A percentile compares a stretch with the other conserved stretches of the same genome.
Conservation (phyloP, 2,888 invertebrate species). For the Eilema caniola region DNA sequence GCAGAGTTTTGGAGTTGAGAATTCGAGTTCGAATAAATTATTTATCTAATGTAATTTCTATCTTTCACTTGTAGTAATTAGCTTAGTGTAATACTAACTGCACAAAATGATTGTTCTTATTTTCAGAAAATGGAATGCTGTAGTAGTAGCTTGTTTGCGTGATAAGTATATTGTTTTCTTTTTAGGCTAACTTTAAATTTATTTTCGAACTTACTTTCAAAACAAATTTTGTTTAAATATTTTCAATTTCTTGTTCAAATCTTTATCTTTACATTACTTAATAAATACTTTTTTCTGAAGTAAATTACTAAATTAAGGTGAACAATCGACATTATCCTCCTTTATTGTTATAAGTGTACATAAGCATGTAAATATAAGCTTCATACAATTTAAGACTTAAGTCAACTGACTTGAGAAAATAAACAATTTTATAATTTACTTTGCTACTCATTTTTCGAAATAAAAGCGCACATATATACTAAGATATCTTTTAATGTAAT, state of each 20-base stretch:
- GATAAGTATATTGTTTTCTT: slow-evolving; percentile 13
- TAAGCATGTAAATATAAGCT: neutral
- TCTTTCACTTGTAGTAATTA: slow-evolving; percentile 24
- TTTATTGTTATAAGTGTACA: too few species aligned
- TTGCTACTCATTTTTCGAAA: neutral
- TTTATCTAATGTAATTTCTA: slow-evolving; percentile 24
- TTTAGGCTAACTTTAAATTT: neutral
- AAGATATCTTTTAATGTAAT: neutral
- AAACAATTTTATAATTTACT: too few species aligned
- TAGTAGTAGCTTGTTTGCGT: slow-evolving; percentile 40
- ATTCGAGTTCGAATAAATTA: neutral
- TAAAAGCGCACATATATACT: neutral
- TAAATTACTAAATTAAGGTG: neutral
- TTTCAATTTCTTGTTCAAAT: too few species aligned
- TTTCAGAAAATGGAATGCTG: slow-evolving; percentile 42
- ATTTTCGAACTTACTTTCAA: neutral
- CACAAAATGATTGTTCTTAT: slow-evolving; percentile 32
- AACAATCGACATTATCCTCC: neutral
- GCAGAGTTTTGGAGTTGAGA: neutral
- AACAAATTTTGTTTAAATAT: neutral
- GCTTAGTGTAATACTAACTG: slow-evolving; percentile 37
- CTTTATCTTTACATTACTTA: neutral
- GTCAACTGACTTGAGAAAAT: neutral
- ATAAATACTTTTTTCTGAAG: neutral
- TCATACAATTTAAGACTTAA: neutral